Base-by-base conservation (phyloP, 2,113 vertebrate genomes). In the Malurus elegans region DNA sequence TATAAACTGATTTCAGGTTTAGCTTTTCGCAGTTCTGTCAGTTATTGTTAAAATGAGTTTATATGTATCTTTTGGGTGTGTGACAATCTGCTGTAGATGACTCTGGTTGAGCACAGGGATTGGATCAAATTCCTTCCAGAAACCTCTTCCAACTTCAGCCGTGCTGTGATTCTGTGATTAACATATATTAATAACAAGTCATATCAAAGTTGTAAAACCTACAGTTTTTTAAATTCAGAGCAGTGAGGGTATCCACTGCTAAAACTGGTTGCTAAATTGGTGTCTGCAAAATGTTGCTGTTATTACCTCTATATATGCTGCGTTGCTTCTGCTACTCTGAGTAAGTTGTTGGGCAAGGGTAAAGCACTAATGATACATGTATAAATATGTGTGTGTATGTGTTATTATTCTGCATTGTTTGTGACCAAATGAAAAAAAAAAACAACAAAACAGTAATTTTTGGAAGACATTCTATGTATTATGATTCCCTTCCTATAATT, bases 21-120 rank as follows among this genome's bases (percentile, higher is more conserved):
- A 73, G 10, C 14, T 69, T 60, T 88, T n/a, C 6, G 3, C 4
- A 23, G 4, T 60, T 69, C 20, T 26, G 26, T 56, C 36, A 40
- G 31, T 58, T 86, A 42, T 4, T 76, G 26, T 38, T 65, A 53
- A 64, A 76, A 83, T 13, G 17, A 14, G 1, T 34, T 76, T 65
- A 23, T 61, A 15, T 1, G 0, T 36, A 10, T 32, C 23, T 84
- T 87, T 44, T 65, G n/a, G 1, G 10, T 18, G 9, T 28, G 34
- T 48, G 10, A 17, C 21, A 36, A 56, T 21, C 2, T 5, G 26
- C 32, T 60, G 8, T 13, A 51, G 34, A 20, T 19, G 2, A 60
- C 62, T 32, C 34, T 50, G 3, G 29, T 16, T 69, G 18, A 20
- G 4, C 3, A 1, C 0, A 0, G 28, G 17, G 3, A 7, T 31